phyloP scores from a whole-genome alignment of 23 tunicate species.

The Trididemnum nubilum region DNA sequence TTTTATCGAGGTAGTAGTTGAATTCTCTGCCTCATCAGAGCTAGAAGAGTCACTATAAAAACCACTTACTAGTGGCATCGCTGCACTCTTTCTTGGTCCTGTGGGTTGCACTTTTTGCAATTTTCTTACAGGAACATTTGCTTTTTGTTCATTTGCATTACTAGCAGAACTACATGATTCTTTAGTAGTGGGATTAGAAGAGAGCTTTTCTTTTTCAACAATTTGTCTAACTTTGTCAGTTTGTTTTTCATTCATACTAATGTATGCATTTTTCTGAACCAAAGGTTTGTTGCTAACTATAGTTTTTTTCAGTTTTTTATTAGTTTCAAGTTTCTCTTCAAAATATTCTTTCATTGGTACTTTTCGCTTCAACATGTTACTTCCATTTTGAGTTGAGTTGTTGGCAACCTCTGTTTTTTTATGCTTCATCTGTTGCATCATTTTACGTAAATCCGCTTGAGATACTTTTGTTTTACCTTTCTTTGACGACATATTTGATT shows the following conservation, averaged over 20 bases:
- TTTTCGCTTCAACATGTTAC: conserved; percentile 10
- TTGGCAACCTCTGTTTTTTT: conserved; percentile 21
- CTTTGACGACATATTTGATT: conserved; percentile 58
- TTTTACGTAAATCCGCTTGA: conserved; percentile 73
- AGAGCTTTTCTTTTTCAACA: background rate
- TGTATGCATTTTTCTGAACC: background rate
- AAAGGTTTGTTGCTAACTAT: background rate
- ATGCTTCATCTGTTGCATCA: conserved; percentile 82
- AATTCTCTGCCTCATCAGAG: conserved; percentile 25
- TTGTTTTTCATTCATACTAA: background rate
- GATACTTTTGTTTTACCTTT: conserved; percentile 64
- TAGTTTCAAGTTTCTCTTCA: background rate
- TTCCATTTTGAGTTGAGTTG: background rate
- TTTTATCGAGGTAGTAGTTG: background rate
- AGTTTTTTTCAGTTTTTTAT: background rate
- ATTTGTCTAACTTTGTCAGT: background rate
- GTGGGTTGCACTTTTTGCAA: background rate
- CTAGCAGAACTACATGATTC: background rate
- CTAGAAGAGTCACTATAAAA: conserved; percentile 34
- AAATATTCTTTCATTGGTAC: background rate
- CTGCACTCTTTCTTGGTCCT: background rate
- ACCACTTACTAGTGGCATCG: conserved; percentile 17
- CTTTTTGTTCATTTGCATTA: background rate
- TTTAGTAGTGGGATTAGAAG: no score
- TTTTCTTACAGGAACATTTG: background rate